Conservation (phyloP, 2,113 vertebrate genomes). For the Uria lomvia region DNA sequence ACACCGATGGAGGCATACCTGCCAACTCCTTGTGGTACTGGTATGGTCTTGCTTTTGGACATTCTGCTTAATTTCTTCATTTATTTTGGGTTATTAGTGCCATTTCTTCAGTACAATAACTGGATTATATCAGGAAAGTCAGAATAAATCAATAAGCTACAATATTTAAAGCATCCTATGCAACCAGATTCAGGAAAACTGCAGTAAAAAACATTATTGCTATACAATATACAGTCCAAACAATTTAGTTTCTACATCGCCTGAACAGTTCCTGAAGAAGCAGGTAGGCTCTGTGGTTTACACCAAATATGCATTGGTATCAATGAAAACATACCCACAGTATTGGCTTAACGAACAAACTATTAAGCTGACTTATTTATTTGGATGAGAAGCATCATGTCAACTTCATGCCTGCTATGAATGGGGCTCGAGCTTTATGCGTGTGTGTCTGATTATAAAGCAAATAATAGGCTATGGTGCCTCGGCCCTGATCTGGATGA, state of each 20-base stretch:
- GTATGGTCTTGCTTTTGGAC: background rate
- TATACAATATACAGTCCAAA: background rate
- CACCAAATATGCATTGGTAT: fast-evolving
- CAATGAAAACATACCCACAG: background rate
- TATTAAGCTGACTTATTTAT: background rate
- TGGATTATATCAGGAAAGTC: background rate
- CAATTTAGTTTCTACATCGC: fast-evolving
- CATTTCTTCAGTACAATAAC: background rate
- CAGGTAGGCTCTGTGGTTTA: background rate
- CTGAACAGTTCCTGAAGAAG: background rate
- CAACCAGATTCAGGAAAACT: background rate
- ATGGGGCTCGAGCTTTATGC: fast-evolving
- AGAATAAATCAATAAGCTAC: background rate
- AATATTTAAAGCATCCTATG: background rate
- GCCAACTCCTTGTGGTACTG: background rate
- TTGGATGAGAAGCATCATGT: background rate
- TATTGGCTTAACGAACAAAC: background rate
- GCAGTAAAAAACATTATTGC: background rate
- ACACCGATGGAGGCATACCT: background rate
- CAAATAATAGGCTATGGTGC: background rate
- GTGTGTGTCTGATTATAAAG: fast-evolving
- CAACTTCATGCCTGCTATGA: background rate
- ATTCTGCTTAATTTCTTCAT: background rate
- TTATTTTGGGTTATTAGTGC: background rate
- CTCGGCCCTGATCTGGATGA: background rate